Percentiles rank a stretch among this genome's conserved stretches.
These are phyloP conservation scores for Regulus satrapa DNA, from an alignment of 2,113 vertebrate species.

Conservation along the genomic window DNA sequence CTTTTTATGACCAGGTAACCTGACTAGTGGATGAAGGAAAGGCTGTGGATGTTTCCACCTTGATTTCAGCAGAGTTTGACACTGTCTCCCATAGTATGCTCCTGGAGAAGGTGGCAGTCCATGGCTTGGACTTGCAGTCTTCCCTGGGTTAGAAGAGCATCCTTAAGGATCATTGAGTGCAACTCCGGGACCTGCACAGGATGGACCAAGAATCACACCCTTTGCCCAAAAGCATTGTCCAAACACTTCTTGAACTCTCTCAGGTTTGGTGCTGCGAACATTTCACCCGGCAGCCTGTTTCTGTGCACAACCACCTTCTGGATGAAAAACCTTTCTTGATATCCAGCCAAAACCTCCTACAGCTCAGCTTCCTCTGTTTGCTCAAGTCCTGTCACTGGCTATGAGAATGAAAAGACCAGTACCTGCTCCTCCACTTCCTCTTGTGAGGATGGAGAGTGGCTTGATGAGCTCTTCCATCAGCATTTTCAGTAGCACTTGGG, in stretches of 20 bases:
- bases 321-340: background rate
- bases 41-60: too few species aligned
- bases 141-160: background rate
- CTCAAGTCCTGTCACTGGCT: accelerated
- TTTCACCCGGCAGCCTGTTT: background rate
- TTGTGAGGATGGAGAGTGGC: background rate
- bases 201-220: background rate
- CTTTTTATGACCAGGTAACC: too few species aligned
- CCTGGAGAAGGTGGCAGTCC: too few species aligned
- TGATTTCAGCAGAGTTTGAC: too few species aligned
- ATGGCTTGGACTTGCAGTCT: too few species aligned
- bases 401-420: background rate
- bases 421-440: background rate
- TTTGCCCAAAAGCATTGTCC: background rate
- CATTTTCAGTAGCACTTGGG: background rate
- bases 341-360: background rate
- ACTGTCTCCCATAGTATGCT: too few species aligned
- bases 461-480: background rate
- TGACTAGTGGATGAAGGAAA: too few species aligned
- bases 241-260: background rate
- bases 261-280: background rate
- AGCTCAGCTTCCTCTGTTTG: background rate
- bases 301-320: background rate
- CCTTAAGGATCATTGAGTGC: background rate
- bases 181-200: too few species aligned